Base-by-base conservation (phyloP, 2,797 vertebrate genomes). In the Danio tinwini region DNA sequence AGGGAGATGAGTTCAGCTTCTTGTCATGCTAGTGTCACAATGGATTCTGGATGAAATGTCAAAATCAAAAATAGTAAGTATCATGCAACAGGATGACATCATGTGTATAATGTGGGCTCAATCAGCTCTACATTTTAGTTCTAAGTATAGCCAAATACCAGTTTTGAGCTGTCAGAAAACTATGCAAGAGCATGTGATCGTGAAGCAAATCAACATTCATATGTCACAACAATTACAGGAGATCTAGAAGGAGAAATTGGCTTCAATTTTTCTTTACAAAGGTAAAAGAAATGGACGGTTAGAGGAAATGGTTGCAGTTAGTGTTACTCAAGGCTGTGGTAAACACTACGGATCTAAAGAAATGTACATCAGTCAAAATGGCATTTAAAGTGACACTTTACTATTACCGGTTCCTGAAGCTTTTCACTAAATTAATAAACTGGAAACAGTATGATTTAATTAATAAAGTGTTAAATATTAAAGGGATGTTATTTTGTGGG, bases 261-360 rank as follows among this genome's bases (percentile, higher is more conserved):
- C 49, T 6, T 37, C 29, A 55, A 29, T 29, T 65, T 6, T 17
- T 45, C 62, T 56, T 44, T 16, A 67, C 9, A 45, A 76, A 76
- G 39, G 50, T 76, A 14, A 76, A 65, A 76, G 49, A 45, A 2
- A 39, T 16, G n/a, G 40, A 67, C 62, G 16, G 40, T 76, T 55
- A 76, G 6, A 67, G 63, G 74, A 67, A 76, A 67, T 47, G 19
- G 63, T 76, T 58, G 62, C 74, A 58, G 44, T 76, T 76, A 45
- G 13, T 29, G 74, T 75, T 75, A 63, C 63, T 39, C 74, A 76
- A 76, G 63, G 14, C 29, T 67, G 62, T 76, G 40, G 50, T 53
- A 56, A 67, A 44, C 50, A 8, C 49, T 53, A 29, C 39, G 16
- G 6, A 47, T 50, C 50, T 45, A 53, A 76, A 67, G 19, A 67